A percentile compares a stretch with the other conserved stretches of the same genome.
These are phyloP conservation scores for Mionectes macconnelli DNA, from an alignment of 2,113 vertebrate genomes.

Conservation along the genomic window DNA sequence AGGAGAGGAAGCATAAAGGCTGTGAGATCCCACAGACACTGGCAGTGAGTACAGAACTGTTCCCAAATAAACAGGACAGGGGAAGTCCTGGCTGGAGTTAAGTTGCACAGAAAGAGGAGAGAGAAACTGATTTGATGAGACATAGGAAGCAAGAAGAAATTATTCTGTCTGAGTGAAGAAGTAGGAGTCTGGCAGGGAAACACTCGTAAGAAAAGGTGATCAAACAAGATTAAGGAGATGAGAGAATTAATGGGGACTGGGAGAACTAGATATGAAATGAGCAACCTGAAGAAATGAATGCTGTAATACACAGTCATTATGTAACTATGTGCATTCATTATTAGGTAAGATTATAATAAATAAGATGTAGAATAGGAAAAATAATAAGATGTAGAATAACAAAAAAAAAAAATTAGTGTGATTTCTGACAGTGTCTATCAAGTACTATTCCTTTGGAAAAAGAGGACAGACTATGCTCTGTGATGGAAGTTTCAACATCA, in stretches of 20 bases:
- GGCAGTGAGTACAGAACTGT: neutral
- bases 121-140: neutral
- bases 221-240: neutral
- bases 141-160: neutral
- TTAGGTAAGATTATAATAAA: neutral
- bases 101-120: neutral
- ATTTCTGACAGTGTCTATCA: neutral
- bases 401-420: neutral
- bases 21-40: neutral
- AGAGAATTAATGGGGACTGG: neutral
- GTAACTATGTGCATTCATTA: neutral
- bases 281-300: neutral
- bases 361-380: neutral
- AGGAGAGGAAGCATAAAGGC: neutral
- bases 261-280: neutral
- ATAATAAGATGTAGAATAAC: neutral
- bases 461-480: neutral
- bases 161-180: neutral
- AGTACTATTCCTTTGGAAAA: neutral
- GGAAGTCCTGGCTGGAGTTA: neutral
- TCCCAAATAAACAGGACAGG: neutral
- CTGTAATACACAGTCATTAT: neutral
- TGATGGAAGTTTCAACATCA: neutral
- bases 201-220: neutral
- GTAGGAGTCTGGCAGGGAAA: neutral